Base-by-base conservation (phyloP, 1,140 invertebrate genomes). In the Penaeus chinensis region DNA sequence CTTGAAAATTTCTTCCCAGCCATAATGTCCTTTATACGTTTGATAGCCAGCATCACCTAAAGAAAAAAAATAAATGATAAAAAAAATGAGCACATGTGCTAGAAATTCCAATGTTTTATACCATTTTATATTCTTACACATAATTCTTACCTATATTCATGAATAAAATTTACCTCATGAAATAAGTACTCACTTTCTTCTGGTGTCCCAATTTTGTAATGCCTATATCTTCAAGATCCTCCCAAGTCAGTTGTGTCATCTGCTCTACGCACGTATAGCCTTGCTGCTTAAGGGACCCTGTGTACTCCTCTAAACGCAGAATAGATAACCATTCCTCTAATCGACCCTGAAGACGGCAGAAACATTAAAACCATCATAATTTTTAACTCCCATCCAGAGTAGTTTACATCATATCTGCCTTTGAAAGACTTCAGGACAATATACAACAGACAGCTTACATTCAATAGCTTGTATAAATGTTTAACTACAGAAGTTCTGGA, bases 181-280 rank as follows among this genome's bases (percentile, higher is more conserved):
- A 54, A 13, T 54, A 54, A 13, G 54, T 54, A 65, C 60, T 83
- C 66, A 90, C 88, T 93, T 99, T 98, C 94, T 99, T 99, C 93
- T 99, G 98, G 92, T 99, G 99, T 42, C 99, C 99, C 91, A 97
- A 92, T 91, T 96, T 95, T 54, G 97, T 95, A 90, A 99, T 99
- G 78, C 99, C 99, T 92, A 99, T 98, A 91, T 99, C 99, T 93
- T 99, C 99, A 90, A 99, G 94, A 93, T 99, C 99, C 94, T 99
- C 99, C 98, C 98, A 99, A 87, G 97, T 97, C 65, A 99, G 94
- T 91, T 99, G 97, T 63, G 96, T 97, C 77, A 95, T 92, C 77
- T 93, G 92, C 91, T 98, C 96, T 74, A 99, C 97, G 27, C 96
- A 96, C 89, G 95, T 95, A 93, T 99, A 99, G 82, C 98, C 98